These are phyloP conservation scores for Plodia interpunctella DNA, from an alignment of 1,140 invertebrate genomes.

Conservation along the genomic window DNA sequence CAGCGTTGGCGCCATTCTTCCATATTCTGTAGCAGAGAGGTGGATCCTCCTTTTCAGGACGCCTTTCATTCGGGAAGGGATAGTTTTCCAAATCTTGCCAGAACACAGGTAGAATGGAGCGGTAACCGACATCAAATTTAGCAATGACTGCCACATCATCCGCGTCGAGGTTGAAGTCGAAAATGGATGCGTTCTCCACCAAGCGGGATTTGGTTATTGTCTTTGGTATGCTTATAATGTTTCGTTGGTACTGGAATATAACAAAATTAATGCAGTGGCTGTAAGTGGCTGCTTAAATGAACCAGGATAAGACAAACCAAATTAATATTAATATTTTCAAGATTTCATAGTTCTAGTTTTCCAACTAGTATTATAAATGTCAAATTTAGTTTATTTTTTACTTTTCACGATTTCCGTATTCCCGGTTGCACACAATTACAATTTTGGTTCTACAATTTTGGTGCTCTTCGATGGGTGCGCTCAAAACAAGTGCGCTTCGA, in stretches of 20 bases:
- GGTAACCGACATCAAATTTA: conserved; percentile 45
- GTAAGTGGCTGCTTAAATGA: too few species aligned
- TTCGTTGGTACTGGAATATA: conserved; percentile 80
- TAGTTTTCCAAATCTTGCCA: conserved; percentile 48
- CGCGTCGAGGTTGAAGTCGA: conserved; percentile 81
- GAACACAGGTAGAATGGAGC: conserved; percentile 37
- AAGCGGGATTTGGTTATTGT: conserved; percentile 84
- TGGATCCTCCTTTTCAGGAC: conserved; percentile 26
- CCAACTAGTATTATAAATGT: too few species aligned
- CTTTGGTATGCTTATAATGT: conserved; percentile 86
- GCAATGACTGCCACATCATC: conserved; percentile 78
- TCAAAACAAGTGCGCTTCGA: too few species aligned
- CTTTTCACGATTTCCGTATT: too few species aligned
- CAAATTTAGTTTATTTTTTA: too few species aligned
- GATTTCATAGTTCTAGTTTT: too few species aligned
- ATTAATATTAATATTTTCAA: too few species aligned
- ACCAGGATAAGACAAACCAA: too few species aligned
- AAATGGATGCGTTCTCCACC: conserved; percentile 83
- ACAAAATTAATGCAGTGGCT: too few species aligned
- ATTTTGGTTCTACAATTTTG: too few species aligned
- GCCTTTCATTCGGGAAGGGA: conserved; percentile 47
- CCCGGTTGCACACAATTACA: too few species aligned
- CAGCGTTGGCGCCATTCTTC: conserved; percentile 47
- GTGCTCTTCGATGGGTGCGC: too few species aligned
- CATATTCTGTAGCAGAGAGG: conserved; percentile 34